Percentiles rank a stretch among this genome's conserved stretches.
Evolutionary conservation across 2,888 invertebrate genomes (phyloP).

Genomic region (Pyrrhosoma nymphula): DNA sequence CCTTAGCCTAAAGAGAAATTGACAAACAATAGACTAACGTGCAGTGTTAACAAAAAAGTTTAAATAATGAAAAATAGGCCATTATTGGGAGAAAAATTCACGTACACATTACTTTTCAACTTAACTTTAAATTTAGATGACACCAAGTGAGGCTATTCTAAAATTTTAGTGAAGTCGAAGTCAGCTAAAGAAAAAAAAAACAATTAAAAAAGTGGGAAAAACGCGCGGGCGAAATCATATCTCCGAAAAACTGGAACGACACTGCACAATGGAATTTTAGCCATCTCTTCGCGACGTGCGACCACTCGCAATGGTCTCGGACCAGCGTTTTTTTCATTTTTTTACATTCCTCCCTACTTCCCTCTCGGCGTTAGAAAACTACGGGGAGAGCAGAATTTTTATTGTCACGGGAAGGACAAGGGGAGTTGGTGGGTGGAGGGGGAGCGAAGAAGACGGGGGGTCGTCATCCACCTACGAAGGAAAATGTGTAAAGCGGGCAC

Average conservation of each 20-base stretch:
- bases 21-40: too few species aligned
- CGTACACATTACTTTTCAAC: too few species aligned
- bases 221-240: background rate
- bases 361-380: background rate
- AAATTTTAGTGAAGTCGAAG: too few species aligned
- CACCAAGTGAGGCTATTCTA: too few species aligned
- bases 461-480: background rate
- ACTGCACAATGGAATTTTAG: background rate
- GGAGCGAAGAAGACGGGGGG: too few species aligned
- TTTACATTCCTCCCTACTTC: background rate
- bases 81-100: too few species aligned
- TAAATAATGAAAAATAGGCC: too few species aligned
- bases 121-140: too few species aligned
- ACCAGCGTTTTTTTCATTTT: background rate
- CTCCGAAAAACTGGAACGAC: background rate
- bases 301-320: background rate
- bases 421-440: too few species aligned
- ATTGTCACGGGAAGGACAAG: background rate
- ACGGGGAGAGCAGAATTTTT: background rate
- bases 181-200: too few species aligned
- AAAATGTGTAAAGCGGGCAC: constrained; percentile 1
- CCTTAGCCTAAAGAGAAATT: too few species aligned
- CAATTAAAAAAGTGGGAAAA: background rate
- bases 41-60: too few species aligned
- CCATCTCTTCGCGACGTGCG: background rate